Evolutionary conservation across 2,797 vertebrate genomes (phyloP), one percentile per base, ranked within the genome.

Genomic region (Pantherophis alleghaniensis): DNA sequence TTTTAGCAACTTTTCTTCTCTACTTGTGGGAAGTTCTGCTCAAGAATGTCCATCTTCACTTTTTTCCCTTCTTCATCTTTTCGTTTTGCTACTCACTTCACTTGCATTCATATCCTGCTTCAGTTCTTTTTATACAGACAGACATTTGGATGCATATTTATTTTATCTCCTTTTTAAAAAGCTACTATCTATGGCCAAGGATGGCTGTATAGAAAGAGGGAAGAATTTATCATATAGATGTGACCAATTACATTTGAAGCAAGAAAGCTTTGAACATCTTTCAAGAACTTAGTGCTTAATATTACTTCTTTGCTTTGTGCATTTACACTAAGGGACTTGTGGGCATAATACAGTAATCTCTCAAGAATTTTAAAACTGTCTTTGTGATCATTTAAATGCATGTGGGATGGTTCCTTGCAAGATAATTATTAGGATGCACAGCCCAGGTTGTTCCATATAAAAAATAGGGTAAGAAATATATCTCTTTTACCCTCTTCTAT

Each of bases 161-260:
- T 94, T 37, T 16, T 92, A 94, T 37, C 57, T 37, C 22, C 7
- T 88, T 42, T 88, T 66, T 74, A 94, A 57, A 79, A 94, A 88
- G 94, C 90, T n/a, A 53, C 87, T 79, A 61, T 51, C 92, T 37
- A 69, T 91, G 95, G 96, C 66, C 94, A 95, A 93, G 92, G 79
- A 89, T 0, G 95, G 91, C 69, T 90, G 91, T 96, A 96, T 95
- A 93, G 94, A 96, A 96, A 95, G 57, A 91, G 94, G 90, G 93
- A 95, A 95, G 97, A 69, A 94, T 92, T 97, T 96, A 96, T 93
- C 88, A 93, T 93, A 66, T 94, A 96, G 93, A 96, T 95, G 94
- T 94, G 74, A 88, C 91, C 53, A 88, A 51, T 57, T 42, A 83
- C 88, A 92, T 59, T 74, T 28, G 53, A 32, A 92, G 63, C 32